Evolutionary conservation across 1,140 invertebrate species (phyloP).

Genomic region (Drosophila athabasca): DNA sequence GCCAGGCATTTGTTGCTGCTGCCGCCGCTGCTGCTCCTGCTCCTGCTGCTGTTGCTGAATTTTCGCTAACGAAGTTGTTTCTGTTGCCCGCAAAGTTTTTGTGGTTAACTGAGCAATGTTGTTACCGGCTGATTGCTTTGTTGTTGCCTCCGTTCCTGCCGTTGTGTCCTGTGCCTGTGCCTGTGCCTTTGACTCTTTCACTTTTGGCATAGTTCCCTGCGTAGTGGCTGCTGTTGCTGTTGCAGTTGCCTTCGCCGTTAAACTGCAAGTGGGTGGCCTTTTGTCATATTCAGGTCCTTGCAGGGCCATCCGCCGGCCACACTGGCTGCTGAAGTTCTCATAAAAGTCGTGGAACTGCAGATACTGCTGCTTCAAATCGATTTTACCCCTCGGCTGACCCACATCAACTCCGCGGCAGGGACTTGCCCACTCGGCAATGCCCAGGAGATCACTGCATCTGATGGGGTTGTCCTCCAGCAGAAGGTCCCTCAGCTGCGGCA

Average conservation of each 20-base stretch:
- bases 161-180: slow-evolving; percentile 22
- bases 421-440: slow-evolving; percentile 82
- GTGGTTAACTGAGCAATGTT: slow-evolving; percentile 65
- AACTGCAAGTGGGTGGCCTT: slow-evolving; percentile 49
- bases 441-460: slow-evolving; percentile 75
- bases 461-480: slow-evolving; percentile 82
- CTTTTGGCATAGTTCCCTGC: slow-evolving; percentile 56
- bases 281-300: slow-evolving; percentile 26
- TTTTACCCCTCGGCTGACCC: slow-evolving; percentile 36
- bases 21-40: slow-evolving; percentile 14
- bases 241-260: slow-evolving; percentile 3
- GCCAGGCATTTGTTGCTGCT: slow-evolving; percentile 59
- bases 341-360: slow-evolving; percentile 66
- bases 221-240: slow-evolving; percentile 23
- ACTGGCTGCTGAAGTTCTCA: slow-evolving; percentile 58
- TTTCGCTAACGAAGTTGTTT: slow-evolving; percentile 77
- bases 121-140: slow-evolving; percentile 66
- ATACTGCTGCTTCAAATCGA: slow-evolving; percentile 66
- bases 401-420: slow-evolving; percentile 65
- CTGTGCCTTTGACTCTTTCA: slow-evolving; percentile 58
- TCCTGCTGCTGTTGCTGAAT: slow-evolving; percentile 31
- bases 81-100: slow-evolving; percentile 76
- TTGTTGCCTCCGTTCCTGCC: slow-evolving; percentile 31
- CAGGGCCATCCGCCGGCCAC: slow-evolving; percentile 11
- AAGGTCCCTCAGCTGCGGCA: slow-evolving; percentile 75